phyloP scores from a whole-genome alignment of 2,113 vertebrate species.

The Haplotaxodon microlepis region DNA sequence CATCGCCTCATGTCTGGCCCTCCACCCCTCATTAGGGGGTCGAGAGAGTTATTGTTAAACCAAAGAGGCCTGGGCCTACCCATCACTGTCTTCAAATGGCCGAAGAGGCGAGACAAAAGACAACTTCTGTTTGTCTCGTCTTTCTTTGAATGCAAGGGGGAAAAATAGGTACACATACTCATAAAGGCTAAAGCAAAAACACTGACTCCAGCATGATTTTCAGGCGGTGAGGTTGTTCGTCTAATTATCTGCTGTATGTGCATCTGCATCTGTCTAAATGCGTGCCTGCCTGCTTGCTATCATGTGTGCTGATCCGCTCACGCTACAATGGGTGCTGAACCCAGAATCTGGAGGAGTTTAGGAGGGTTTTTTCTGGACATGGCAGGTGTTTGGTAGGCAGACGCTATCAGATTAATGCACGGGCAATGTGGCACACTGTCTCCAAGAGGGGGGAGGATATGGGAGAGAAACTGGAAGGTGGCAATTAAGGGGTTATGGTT shows the following conservation, averaged over 20 bases:
- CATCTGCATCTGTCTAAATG: constrained; percentile 30
- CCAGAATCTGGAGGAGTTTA: constrained; percentile 30
- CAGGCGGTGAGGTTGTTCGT: neutral
- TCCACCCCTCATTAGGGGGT: constrained; percentile 61
- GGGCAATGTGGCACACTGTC: constrained; percentile 59
- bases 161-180: neutral
- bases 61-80: constrained; percentile 46
- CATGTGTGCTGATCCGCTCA: constrained; percentile 29
- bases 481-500: constrained; percentile 69
- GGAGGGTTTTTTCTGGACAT: constrained; percentile 19
- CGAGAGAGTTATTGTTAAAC: constrained; percentile 62
- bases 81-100: constrained; percentile 46
- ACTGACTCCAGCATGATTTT: neutral
- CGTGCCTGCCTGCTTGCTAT: neutral
- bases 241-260: constrained; percentile 32
- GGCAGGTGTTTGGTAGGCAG: constrained; percentile 68
- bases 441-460: constrained; percentile 39
- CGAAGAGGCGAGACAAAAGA: constrained; percentile 34
- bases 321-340: constrained; percentile 11
- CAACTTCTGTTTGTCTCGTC: constrained; percentile 20
- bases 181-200: neutral
- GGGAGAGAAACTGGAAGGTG: constrained; percentile 57
- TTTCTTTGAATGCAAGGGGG: neutral
- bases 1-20: constrained; percentile 67
- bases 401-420: constrained; percentile 65